Base-by-base conservation (phyloP, 2,113 vertebrate species). In the Callithrix jacchus region DNA sequence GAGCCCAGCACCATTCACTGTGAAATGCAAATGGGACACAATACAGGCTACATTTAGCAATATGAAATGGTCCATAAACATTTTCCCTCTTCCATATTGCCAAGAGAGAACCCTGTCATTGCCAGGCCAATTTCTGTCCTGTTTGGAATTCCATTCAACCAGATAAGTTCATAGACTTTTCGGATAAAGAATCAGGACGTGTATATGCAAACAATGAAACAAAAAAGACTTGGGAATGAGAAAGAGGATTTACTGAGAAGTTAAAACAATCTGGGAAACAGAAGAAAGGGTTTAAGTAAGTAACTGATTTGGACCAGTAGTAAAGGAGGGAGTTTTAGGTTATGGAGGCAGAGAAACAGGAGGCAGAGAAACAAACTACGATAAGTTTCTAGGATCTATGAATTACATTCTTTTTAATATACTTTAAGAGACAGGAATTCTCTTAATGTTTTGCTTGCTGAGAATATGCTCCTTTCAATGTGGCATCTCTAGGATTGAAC, bases 1-100 rank as follows among this genome's bases (percentile, higher is more conserved):
- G 37, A 99, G 99, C 1, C 99, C 99, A 8, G 99, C 99, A 76
- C 99, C 99, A 92, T 99, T 99, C 76, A 99, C 99, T 99, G 98
- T 17, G 97, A 89, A 93, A 98, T 74, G 93, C n/a, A 98, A 98
- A 96, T 25, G 64, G 6, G 7, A 87, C 52, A 61, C 3, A 85
- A 74, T 7, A 68, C 25, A 61, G 14, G 47, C 93, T 94, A 3
- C 5, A 92, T 79, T 88, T 92, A 93, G 84, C 13, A 91, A 80
- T 12, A 40, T 27, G 58, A 54, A 96, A 97, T 96, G 40, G 17
- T 35, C 2, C 13, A 90, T 74, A 23, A 93, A 49, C 80, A 14
- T 61, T 81, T 66, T 30, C 20, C 40, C 14, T 91, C 5, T 10
- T 20, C 30, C 4, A 21, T 40, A 23, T 0, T 45, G 16, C 37